phyloP scores from a whole-genome alignment of 2,797 vertebrate species.

The Tenualosa ilisha region DNA sequence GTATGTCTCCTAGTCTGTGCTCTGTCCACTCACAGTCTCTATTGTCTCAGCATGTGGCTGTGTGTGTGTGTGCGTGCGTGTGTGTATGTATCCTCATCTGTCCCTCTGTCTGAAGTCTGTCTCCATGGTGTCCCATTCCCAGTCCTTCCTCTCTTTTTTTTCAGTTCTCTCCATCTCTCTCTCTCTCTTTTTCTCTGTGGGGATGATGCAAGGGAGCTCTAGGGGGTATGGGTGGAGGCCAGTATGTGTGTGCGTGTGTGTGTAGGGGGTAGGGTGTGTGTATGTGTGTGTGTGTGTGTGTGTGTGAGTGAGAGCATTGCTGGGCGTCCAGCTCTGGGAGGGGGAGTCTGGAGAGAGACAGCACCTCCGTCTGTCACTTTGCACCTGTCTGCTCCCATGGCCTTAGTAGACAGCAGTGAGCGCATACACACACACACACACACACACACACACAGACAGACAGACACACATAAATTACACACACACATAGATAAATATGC shows the following conservation, averaged over 20 bases:
- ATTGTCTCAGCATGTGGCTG: not conserved
- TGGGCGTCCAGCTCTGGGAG: conserved; percentile 6
- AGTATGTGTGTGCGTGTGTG: not conserved
- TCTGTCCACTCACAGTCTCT: not conserved
- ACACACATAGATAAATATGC: not conserved
- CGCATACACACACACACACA: conserved; percentile 17
- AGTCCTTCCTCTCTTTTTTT: not conserved
- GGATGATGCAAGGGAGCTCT: not conserved
- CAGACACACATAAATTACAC: not conserved
- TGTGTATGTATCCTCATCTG: not conserved
- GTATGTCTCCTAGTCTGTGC: not conserved
- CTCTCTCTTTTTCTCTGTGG: not conserved
- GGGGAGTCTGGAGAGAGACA: not conserved
- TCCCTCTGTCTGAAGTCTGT: not conserved
- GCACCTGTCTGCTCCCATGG: conserved; percentile 37
- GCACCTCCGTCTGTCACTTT: not conserved
- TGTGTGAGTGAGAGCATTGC: not conserved
- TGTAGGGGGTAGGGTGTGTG: not conserved
- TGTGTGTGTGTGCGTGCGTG: too few relatives aligned
- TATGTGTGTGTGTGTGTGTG: conserved; percentile 8
- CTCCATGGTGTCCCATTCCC: not conserved
- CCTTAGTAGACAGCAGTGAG: conserved; percentile 34
- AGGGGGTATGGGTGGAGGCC: not conserved
- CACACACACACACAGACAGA: conserved; percentile 17
- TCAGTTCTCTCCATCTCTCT: not conserved